Evolutionary conservation across 2,888 invertebrate genomes (phyloP), one percentile per base, ranked within the genome.

Genomic region (Cosmopolites sordidus): DNA sequence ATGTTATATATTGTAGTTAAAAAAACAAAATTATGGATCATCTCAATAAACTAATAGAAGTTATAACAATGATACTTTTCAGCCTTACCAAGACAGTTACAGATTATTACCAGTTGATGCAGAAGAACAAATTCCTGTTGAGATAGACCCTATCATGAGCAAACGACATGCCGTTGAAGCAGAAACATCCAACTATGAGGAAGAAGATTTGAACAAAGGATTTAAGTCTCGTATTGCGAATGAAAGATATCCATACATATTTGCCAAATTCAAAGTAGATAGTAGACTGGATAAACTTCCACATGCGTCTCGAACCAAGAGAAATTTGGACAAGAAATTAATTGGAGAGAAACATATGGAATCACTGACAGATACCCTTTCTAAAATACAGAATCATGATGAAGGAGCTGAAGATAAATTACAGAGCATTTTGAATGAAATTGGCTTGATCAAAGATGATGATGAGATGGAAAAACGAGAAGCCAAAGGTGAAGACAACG

Each of bases 231-330:
- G 4, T 16, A 11, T 9, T 29, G 8, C 27, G 5, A 48, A 52
- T 12, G 64, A 62, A 16, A 59, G 42, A 14, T 67, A 64, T 39
- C 67, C 67, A 2, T 64, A 61, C 5, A 62, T 68, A 42, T 61
- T 68, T 9, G 64, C 67, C 4, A 65, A 67, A 56, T 69, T 67
- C 47, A 66, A 66, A 59, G 61, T 67, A 30, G 63, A 63, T 43
- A 65, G 58, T 40, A 63, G 58, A 60, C 38, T 68, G 29, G 63
- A 62, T 16, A 63, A 59, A 48, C 37, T 46, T 2, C 14, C 43
- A 22, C 17, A 40, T 56, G 47, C 59, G 58, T 30, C 43, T 52
- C 18, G 38, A 39, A 51, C 54, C 8, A 51, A 60, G 56, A 14
- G 17, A 16, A 9, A 40, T 11, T 16, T 6, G 40, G 4, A 14